Base-by-base conservation (phyloP, 2,797 vertebrate genomes). In the Eulemur mongoz region DNA sequence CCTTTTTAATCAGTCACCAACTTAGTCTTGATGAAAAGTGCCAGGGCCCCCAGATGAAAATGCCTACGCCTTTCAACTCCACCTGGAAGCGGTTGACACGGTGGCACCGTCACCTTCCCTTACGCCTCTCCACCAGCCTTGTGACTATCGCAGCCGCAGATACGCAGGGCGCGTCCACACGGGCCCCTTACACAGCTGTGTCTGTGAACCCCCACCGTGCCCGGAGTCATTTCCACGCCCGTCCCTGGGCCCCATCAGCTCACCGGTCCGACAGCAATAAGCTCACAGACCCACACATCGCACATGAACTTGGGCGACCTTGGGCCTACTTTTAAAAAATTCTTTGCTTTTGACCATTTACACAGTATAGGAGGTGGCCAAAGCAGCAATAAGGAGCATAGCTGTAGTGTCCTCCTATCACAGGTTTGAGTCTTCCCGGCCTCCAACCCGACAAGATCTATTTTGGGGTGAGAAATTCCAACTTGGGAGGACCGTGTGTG, bases 81-180 rank as follows among this genome's bases (percentile, higher is more conserved):
- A 93, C 95, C 96, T 97, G 97, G 95, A 97, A 96, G 81, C 27
- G 7, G 91, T 93, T 97, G 95, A 95, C 92, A 73, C 0, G 8
- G 89, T 50, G 92, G 88, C 87, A 50, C 82, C 1, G 1, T 63
- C 79, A 52, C 82, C 97, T 92, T 91, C 65, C 75, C 85, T 94
- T 5, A 32, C 7, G 38, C 65, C 65, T 91, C 38, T 32, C 25
- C 35, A 32, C 85, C 63, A 27, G 38, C 69, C 88, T 43, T 76
- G 76, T 32, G 12, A 32, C 50, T 2, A 65, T 45, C 69, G 65
- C 57, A 50, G 87, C 92, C 88, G 80, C 87, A 89, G 45, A 52
- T 1, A 14, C 1, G 38, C 50, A n/a, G 52, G 25, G 17, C 6
- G 78, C 23, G 38, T 38, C 15, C 25, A 0, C 35, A 32, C 10